phyloP scores from a whole-genome alignment of 2,113 vertebrate genomes.

The Eidolon helvum region DNA sequence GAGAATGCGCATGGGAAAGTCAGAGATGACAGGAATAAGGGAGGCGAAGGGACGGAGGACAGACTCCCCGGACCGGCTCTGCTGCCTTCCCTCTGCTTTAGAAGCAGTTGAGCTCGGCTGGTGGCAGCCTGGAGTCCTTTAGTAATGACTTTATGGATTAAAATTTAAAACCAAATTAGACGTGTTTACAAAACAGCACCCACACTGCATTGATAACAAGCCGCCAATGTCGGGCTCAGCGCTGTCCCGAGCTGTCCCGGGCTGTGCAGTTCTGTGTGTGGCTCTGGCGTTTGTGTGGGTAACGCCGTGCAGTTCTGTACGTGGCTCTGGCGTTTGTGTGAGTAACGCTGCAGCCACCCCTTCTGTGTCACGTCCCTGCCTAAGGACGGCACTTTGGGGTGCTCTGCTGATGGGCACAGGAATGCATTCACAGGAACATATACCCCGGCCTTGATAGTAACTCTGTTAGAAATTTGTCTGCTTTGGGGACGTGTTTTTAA shows the following conservation, averaged over 20 bases:
- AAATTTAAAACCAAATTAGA: conserved; percentile 55
- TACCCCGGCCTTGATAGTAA: not conserved
- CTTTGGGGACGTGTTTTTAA: not conserved
- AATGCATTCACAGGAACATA: not conserved
- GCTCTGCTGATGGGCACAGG: not conserved
- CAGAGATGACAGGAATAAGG: not conserved
- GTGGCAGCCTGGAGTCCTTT: conserved; percentile 35
- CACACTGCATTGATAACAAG: not conserved
- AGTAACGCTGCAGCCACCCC: no score
- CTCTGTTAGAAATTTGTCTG: not conserved
- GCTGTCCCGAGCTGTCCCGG: not conserved
- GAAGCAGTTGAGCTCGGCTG: no score
- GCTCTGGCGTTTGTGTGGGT: accelerated
- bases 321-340: accelerated
- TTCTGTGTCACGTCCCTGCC: not conserved
- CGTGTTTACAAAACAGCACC: conserved; percentile 15
- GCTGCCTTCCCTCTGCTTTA: not conserved
- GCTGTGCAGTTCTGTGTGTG: not conserved
- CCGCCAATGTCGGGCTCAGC: not conserved
- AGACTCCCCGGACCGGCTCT: not conserved
- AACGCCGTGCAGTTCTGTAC: accelerated
- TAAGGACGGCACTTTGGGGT: not conserved
- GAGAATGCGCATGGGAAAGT: not conserved
- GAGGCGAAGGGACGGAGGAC: not conserved
- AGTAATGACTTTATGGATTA: conserved; percentile 48